Conservation (phyloP, 2,113 vertebrate species). For the Sylvia atricapilla region DNA sequence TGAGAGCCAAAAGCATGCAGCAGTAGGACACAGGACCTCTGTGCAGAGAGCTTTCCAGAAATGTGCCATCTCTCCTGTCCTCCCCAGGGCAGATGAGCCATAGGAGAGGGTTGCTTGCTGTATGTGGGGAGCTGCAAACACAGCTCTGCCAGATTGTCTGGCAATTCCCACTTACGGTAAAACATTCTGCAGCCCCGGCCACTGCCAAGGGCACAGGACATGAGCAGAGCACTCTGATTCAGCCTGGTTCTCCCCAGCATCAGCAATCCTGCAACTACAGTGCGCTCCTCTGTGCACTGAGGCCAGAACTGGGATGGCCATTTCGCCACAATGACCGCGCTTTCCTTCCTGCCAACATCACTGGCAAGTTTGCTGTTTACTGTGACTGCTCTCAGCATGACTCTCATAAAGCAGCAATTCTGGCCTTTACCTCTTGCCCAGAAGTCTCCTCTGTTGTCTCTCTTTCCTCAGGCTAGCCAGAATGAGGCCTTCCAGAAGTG, state of each 20-base stretch:
- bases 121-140: neutral
- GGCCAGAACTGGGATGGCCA: neutral
- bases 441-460: neutral
- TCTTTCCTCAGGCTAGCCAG: neutral
- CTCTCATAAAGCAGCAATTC: neutral
- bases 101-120: fast-evolving
- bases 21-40: neutral
- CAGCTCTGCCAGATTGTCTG: neutral
- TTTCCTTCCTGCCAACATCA: neutral
- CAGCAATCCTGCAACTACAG: fast-evolving
- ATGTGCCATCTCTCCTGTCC: neutral
- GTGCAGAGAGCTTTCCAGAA: neutral
- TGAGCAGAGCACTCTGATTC: neutral
- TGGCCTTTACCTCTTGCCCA: neutral
- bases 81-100: neutral
- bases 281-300: fast-evolving
- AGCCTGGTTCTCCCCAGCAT: neutral
- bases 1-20: neutral
- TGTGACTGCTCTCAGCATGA: neutral
- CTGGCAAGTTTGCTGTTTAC: neutral
- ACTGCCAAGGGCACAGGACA: neutral
- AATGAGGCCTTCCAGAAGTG: neutral
- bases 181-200: neutral
- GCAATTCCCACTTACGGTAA: neutral
- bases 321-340: fast-evolving